Evolutionary conservation across 1,140 invertebrate species (phyloP).

Genomic region (Neodiprion pinetum): DNA sequence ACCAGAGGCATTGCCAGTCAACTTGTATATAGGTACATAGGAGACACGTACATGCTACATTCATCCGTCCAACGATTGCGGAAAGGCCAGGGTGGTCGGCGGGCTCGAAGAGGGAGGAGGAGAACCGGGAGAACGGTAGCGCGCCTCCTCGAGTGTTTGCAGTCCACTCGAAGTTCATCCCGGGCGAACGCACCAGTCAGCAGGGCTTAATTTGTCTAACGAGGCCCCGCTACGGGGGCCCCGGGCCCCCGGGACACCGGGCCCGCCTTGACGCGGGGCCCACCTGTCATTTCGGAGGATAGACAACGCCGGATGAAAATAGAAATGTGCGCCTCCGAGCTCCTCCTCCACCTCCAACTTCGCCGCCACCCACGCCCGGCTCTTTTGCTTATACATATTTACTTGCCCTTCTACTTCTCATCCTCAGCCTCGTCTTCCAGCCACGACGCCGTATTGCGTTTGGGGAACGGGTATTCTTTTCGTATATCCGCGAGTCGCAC

Average conservation of each 20-base stretch:
- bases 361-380: no score
- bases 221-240: neutral
- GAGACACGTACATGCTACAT: neutral
- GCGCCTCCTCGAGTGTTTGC: constrained; percentile 6
- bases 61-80: no score
- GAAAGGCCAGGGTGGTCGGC: neutral
- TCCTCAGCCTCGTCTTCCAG: no score
- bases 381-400: no score
- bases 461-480: no score
- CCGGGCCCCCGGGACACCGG: neutral
- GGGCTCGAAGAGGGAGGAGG: neutral
- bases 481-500: no score
- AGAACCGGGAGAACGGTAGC: neutral
- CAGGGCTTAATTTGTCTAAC: constrained; percentile 7
- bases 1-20: no score
- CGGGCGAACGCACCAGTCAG: constrained; percentile 6
- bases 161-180: constrained; percentile 2
- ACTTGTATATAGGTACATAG: neutral
- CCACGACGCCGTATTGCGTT: no score
- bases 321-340: neutral
- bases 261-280: neutral
- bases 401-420: no score
- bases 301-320: neutral
- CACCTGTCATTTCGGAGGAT: neutral
- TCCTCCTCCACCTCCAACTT: no score